Percentiles rank a stretch among this genome's conserved stretches.
phyloP scores from a whole-genome alignment of 2,888 invertebrate species.

The Netelia fuscicornis region DNA sequence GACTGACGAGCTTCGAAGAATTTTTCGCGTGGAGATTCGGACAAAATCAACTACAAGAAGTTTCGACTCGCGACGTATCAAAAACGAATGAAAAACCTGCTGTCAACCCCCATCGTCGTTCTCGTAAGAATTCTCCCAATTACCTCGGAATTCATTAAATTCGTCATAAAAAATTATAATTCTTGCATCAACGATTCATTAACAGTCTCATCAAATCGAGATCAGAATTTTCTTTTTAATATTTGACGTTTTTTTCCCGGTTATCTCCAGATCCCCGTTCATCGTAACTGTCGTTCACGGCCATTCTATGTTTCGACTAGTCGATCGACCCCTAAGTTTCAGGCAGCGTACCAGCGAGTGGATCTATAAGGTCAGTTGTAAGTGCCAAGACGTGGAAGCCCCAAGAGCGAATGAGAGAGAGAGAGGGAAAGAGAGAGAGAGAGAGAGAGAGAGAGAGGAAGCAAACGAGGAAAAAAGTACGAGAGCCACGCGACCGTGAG shows the following conservation, averaged over 20 bases:
- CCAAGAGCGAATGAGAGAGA: constrained; percentile 20
- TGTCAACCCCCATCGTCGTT: neutral
- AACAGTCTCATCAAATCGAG: too few species aligned
- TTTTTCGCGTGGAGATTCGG: neutral
- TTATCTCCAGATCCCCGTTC: constrained; percentile 47
- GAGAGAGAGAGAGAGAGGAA: constrained; percentile 1
- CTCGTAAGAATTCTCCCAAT: constrained; percentile 40
- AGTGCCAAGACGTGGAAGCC: constrained; percentile 22
- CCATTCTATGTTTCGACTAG: constrained; percentile 82
- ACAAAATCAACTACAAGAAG: neutral
- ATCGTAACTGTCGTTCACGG: constrained; percentile 70
- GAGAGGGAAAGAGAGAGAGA: constrained; percentile 9
- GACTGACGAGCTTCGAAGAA: constrained; percentile 22
- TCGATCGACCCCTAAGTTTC: constrained; percentile 78
- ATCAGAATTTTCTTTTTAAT: neutral
- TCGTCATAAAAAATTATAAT: too few species aligned
- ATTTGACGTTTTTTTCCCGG: constrained; percentile 1
- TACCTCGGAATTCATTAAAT: neutral
- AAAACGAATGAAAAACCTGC: constrained; percentile 60
- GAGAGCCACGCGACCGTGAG: constrained; percentile 65
- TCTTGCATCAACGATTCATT: too few species aligned
- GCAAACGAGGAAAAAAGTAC: constrained; percentile 65
- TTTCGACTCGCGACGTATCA: constrained; percentile 1
- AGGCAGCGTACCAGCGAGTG: constrained; percentile 80
- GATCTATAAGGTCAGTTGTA: constrained; percentile 81